Conservation (phyloP, 2,113 vertebrate species). For the Benitochromis conjunctus region DNA sequence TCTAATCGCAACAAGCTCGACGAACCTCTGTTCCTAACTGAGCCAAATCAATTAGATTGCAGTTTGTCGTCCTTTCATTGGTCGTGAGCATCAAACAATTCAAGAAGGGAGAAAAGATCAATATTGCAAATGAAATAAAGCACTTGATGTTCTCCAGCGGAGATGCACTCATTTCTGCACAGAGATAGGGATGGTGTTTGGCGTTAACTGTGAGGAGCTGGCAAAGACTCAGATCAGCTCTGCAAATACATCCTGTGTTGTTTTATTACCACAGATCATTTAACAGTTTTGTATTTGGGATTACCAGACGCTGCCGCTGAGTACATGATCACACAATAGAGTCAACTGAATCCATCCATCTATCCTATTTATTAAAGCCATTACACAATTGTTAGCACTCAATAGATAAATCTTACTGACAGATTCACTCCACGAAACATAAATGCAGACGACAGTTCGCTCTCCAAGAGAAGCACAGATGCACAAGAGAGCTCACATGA, state of each 20-base stretch:
- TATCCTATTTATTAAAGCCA: neutral
- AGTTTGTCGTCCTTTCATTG: slow-evolving; percentile 38
- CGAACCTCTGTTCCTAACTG: slow-evolving; percentile 15
- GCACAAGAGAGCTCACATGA: neutral
- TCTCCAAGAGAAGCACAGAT: neutral
- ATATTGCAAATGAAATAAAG: slow-evolving; percentile 65
- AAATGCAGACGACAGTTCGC: neutral
- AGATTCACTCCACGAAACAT: neutral
- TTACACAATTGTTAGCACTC: neutral
- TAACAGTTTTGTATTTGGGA: slow-evolving; percentile 17
- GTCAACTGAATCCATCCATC: neutral
- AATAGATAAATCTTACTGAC: neutral
- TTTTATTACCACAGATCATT: slow-evolving; percentile 49
- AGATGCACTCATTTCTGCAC: slow-evolving; percentile 1
- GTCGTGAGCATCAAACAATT: slow-evolving; percentile 50
- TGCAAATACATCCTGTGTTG: slow-evolving; percentile 19
- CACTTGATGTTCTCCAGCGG: slow-evolving; percentile 43
- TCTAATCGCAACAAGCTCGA: slow-evolving; percentile 30
- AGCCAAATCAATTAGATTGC: slow-evolving; percentile 52
- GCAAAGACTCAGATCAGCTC: slow-evolving; percentile 19
- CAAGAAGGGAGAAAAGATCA: slow-evolving; percentile 49
- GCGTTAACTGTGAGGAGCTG: neutral
- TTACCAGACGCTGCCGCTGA: neutral
- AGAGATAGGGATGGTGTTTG: slow-evolving; percentile 7
- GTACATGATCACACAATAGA: neutral